Base-by-base conservation (phyloP, 2,797 vertebrate genomes). In the Lithobates sylvaticus region DNA sequence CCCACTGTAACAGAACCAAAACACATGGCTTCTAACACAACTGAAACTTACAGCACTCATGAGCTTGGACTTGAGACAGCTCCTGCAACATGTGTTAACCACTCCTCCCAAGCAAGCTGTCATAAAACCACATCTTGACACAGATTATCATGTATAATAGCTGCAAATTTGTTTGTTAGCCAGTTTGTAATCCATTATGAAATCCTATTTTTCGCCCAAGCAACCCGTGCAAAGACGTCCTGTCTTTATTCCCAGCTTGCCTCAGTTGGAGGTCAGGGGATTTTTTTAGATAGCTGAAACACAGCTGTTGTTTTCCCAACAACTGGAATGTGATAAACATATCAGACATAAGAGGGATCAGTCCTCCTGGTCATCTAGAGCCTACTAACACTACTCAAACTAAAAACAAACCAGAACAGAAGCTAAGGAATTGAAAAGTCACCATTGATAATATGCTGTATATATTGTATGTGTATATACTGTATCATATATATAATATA, bases 1-100 rank as follows among this genome's bases (percentile, higher is more conserved):
- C 92, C 89, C 91, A 88, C 95, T 97, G 96, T 96, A 96, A 95
- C 96, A 95, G 94, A 97, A 94, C 93, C 91, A 86, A 97, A 96
- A 94, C 96, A 97, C 93, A 96, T 97, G 96, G 94, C 90, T 90
- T 71, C 89, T 92, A 91, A 92, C 76, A 83, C 74, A 91, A 88
- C 90, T 92, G 92, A 93, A 91, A 92, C 90, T 94, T 92, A 90
- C 89, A 93, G 91, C 92, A 91, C 92, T 89, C 69, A 89, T 89
- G 89, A 95, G 93, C 94, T 95, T 95, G 84, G 94, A 95, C 94
- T 95, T 93, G 91, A 90, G 93, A 90, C 90, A 93, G 92, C 90
- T 92, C 88, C 89, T 91, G 84, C 93, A 93, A 92, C 93, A 95
- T 94, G 94, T 95, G 94, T 94, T 93, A 92, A 92, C 91, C 92